Evolutionary conservation across 2,113 vertebrate genomes (phyloP), one percentile per base, ranked within the genome.

Genomic region (Mormyrus iriodes): DNA sequence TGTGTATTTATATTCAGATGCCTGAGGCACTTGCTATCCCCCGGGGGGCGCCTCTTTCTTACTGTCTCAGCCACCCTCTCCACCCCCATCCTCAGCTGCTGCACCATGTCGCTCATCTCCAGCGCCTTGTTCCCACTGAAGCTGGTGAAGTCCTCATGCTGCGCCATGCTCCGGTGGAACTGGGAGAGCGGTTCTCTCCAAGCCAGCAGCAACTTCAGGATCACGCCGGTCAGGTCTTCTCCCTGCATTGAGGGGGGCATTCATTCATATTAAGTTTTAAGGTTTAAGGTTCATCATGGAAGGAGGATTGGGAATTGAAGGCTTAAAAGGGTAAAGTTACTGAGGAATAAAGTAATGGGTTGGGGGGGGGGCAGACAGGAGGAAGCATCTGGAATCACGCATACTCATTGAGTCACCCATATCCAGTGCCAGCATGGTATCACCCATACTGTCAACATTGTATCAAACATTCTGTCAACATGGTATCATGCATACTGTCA

Each of bases 11-110:
- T 69, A 69, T 69, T 69, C 61, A 31, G 61, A 31, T 27, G 61
- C 61, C 61, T 31, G 61, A 1, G 61, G 61, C 61, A 69, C 61
- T 69, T 4, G n/a, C 3, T 0, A 31, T 31, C 24, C 61, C 61
- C 61, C 13, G 0, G 49, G 84, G 51, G 21, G 6, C 2, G 8
- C 21, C 15, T 21, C 46, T 31, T 85, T 84, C 91, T 93, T 94
- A 93, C 96, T 95, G 96, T 97, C 90, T 97, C 93, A 0, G 95
- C 95, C 48, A 97, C 95, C 93, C 94, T 97, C 91, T 96, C 95
- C 0, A 97, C 95, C 51, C 96, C 96, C 86, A 93, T 94, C 86
- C 94, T 93, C 7, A 97, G 94, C 89, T 97, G 95, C 0, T 95
- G 96, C 61, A 96, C 95, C 95, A 97, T 96, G 84, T 94, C 93